Evolutionary conservation across 1,140 invertebrate species (phyloP).

Genomic region (Calosoma granatense): DNA sequence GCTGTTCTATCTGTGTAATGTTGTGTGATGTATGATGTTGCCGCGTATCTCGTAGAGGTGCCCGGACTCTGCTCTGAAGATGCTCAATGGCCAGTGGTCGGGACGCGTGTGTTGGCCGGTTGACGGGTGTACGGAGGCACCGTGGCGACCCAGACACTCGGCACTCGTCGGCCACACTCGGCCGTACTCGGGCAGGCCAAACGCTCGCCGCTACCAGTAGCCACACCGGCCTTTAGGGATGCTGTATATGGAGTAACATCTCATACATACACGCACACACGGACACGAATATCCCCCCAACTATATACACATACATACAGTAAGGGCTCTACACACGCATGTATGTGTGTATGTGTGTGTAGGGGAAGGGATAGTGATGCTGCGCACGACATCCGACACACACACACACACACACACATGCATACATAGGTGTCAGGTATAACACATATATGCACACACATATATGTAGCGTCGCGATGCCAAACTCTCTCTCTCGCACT

Average conservation of each 20-base stretch:
- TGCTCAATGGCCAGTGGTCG: conserved; percentile 34
- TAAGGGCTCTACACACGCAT: not conserved
- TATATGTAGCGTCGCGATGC: no score
- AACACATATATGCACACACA: no score
- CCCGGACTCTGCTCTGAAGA: no score
- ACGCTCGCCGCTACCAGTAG: conserved; percentile 10
- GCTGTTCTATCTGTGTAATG: no score
- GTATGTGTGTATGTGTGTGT: not conserved
- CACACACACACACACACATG: no score
- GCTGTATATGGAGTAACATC: not conserved
- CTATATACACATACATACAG: not conserved
- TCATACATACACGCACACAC: not conserved
- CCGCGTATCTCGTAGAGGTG: no score
- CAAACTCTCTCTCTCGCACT: no score
- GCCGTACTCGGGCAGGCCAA: conserved; percentile 9
- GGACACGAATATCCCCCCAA: not conserved
- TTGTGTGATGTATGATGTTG: no score
- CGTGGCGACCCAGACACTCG: not conserved
- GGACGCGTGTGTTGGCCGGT: conserved; percentile 30
- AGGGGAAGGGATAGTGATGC: not conserved
- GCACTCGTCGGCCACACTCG: conserved; percentile 2
- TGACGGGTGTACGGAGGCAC: not conserved
- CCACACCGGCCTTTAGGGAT: conserved; percentile 21
- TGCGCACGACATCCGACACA: no score
- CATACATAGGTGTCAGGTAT: no score